Evolutionary conservation across 1,140 invertebrate species (phyloP).

Genomic region (Brachionus sp.): DNA sequence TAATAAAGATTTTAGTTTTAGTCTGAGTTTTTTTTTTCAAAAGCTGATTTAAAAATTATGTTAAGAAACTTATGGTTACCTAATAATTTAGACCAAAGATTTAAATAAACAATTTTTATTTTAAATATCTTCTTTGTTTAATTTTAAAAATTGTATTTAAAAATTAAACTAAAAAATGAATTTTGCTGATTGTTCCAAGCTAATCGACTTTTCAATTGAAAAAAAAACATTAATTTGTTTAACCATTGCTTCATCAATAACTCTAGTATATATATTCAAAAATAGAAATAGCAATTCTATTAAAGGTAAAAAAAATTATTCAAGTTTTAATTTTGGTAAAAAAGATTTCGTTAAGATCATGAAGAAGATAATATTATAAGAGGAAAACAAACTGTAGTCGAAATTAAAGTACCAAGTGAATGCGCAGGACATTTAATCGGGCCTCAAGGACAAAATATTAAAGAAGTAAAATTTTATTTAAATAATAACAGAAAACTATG

Average conservation of each 20-base stretch:
- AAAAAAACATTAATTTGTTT: background rate
- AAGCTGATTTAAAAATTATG: background rate
- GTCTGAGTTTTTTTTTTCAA: too few relatives aligned
- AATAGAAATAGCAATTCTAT: background rate
- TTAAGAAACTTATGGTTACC: background rate
- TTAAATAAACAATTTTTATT: background rate
- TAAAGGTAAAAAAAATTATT: constrained; percentile 48
- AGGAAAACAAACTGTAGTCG: constrained; percentile 52
- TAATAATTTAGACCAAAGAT: background rate
- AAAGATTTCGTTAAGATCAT: background rate
- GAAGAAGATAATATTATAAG: constrained; percentile 47
- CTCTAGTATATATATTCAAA: background rate
- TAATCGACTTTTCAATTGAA: background rate
- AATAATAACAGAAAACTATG: too few relatives aligned
- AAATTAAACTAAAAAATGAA: background rate
- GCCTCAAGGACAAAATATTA: constrained; percentile 52
- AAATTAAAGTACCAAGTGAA: constrained; percentile 52
- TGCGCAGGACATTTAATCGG: constrained; percentile 54
- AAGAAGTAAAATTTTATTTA: constrained; percentile 49
- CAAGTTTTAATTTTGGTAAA: background rate
- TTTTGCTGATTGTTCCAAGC: background rate
- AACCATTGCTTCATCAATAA: background rate
- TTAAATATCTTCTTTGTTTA: background rate
- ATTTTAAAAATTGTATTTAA: background rate
- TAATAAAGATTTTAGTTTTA: too few relatives aligned